Evolutionary conservation across 2,113 vertebrate species (phyloP).

Genomic region (Penelope pileata): DNA sequence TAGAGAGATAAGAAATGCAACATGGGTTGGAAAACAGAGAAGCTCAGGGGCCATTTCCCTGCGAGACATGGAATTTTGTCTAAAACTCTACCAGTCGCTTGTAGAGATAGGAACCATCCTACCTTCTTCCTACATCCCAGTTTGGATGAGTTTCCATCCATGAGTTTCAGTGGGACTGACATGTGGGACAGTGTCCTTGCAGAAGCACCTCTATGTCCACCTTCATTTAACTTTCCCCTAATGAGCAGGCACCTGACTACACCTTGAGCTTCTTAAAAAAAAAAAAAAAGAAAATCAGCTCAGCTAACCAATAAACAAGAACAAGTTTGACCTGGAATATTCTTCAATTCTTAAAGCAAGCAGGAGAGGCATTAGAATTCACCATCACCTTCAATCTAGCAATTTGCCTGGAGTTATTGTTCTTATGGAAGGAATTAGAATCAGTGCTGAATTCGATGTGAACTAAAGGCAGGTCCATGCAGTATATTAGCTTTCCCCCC

Average conservation of each 20-base stretch:
- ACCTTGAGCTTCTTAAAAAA: not conserved
- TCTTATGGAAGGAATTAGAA: not conserved
- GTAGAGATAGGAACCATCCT: not conserved
- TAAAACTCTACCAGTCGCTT: not conserved
- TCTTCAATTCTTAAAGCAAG: not conserved
- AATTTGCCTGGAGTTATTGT: not conserved
- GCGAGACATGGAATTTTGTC: not conserved
- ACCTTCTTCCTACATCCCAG: not conserved
- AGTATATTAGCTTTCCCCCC: not conserved
- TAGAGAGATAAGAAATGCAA: not conserved
- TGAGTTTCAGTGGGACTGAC: not conserved
- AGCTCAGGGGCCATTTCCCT: not conserved
- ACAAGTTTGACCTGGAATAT: not conserved
- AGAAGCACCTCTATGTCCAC: not conserved
- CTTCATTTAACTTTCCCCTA: not conserved
- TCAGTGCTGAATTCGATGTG: not conserved
- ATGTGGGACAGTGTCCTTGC: not conserved
- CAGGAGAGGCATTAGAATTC: not conserved
- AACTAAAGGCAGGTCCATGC: not conserved
- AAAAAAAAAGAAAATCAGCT: too few species aligned
- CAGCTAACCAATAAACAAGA: not conserved
- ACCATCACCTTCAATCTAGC: not conserved
- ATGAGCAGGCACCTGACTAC: not conserved
- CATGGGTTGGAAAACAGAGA: not conserved
- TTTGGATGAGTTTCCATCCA: rapidly evolving